Percentiles rank a stretch among this genome's conserved stretches.
These are phyloP conservation scores for Dreissena rostriformis DNA, from an alignment of 1,140 invertebrate genomes.

Conservation along the genomic window DNA sequence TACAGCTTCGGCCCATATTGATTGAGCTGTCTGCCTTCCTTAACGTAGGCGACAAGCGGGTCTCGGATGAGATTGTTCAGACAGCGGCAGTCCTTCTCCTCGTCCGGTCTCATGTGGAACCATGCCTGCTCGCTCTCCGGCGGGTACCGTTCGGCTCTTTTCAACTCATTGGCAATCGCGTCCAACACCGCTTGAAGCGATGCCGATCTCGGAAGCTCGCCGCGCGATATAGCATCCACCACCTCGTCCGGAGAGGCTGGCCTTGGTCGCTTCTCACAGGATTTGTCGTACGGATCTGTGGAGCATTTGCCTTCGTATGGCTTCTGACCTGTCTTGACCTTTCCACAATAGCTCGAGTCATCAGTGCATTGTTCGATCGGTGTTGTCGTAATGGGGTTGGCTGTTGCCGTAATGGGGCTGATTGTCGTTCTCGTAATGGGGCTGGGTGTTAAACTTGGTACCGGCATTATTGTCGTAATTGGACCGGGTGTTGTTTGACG, in stretches of 20 bases:
- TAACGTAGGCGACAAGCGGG: background rate
- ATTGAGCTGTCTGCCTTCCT: no score
- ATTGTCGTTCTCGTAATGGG: no score
- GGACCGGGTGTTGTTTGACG: no score
- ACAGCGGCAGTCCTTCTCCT: background rate
- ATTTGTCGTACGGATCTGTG: background rate
- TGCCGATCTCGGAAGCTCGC: background rate
- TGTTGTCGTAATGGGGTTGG: no score
- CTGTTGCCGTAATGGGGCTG: no score
- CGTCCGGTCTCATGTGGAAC: slow-evolving; percentile 9
- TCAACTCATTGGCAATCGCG: background rate
- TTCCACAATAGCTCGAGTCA: no score
- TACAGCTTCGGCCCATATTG: no score
- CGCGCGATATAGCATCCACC: background rate
- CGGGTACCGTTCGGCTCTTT: background rate
- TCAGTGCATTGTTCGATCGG: no score
- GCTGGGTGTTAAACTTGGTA: no score
- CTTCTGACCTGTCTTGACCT: no score
- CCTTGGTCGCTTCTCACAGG: background rate
- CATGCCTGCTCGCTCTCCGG: slow-evolving; percentile 9
- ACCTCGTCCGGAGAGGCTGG: background rate
- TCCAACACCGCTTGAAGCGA: background rate
- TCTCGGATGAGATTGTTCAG: background rate
- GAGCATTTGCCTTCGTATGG: background rate
- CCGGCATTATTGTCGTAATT: no score